Conservation (phyloP, 1,140 invertebrate genomes). For the Acyrthosiphon pisum region DNA sequence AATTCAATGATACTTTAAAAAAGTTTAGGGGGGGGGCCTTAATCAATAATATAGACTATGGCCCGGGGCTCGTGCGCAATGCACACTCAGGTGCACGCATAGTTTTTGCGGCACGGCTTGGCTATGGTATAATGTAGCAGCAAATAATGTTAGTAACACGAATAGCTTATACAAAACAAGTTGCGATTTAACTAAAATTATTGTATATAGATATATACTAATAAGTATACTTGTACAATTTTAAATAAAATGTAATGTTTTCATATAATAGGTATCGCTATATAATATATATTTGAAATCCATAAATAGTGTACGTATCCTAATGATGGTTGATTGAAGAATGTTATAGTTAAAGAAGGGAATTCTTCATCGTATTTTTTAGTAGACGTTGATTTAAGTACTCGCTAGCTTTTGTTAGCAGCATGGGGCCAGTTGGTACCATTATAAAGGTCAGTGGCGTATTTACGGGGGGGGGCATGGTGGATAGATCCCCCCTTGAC, state of each 20-base stretch:
- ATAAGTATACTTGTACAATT: not conserved
- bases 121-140: not conserved
- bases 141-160: not conserved
- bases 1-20: too few relatives aligned
- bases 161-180: not conserved
- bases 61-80: too few relatives aligned
- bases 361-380: not conserved
- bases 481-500: too few relatives aligned
- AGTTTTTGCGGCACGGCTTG: not conserved
- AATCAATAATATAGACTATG: too few relatives aligned
- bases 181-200: not conserved
- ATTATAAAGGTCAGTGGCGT: not conserved
- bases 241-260: not conserved
- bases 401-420: not conserved
- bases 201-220: too few relatives aligned
- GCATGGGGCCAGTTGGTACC: not conserved
- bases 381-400: not conserved
- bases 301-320: not conserved
- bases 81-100: too few relatives aligned
- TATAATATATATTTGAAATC: not conserved
- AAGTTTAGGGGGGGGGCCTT: too few relatives aligned
- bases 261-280: not conserved
- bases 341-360: not conserved
- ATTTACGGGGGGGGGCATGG: too few relatives aligned
- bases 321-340: not conserved